phyloP scores from a whole-genome alignment of 1,140 invertebrate genomes.

The Nasonia longicornis region DNA sequence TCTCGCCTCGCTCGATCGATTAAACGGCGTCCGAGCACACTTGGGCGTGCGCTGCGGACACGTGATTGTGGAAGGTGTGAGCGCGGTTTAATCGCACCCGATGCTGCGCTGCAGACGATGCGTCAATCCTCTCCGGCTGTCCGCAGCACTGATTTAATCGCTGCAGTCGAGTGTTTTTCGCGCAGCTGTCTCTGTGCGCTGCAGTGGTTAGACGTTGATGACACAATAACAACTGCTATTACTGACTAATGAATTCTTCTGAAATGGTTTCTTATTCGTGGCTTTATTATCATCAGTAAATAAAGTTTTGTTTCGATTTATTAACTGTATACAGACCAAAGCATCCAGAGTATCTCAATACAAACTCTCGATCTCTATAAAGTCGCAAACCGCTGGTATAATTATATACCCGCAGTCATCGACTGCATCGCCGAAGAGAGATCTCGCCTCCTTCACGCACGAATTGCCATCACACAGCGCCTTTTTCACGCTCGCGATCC shows the following conservation, averaged over 20 bases:
- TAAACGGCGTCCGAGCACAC: neutral
- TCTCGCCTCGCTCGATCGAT: constrained; percentile 30
- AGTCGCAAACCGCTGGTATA: neutral
- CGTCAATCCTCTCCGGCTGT: neutral
- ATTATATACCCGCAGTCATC: too few relatives aligned
- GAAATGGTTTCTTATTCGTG: too few relatives aligned
- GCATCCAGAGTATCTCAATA: too few relatives aligned
- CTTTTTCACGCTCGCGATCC: neutral
- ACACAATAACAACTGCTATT: neutral
- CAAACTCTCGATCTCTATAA: neutral
- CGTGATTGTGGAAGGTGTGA: neutral
- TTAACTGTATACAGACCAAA: too few relatives aligned
- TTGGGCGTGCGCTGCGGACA: neutral
- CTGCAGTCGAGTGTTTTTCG: neutral
- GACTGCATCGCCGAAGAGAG: neutral
- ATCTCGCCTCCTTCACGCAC: neutral
- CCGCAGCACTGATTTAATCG: neutral
- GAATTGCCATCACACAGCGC: neutral
- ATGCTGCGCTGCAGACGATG: too few relatives aligned
- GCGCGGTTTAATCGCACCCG: too few relatives aligned
- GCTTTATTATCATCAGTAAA: too few relatives aligned
- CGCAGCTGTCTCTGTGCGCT: neutral
- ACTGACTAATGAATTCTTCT: neutral
- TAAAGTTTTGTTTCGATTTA: too few relatives aligned
- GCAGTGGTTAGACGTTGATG: neutral